Base-by-base conservation (phyloP, 1,140 invertebrate species). In the Leptinotarsa defecta region DNA sequence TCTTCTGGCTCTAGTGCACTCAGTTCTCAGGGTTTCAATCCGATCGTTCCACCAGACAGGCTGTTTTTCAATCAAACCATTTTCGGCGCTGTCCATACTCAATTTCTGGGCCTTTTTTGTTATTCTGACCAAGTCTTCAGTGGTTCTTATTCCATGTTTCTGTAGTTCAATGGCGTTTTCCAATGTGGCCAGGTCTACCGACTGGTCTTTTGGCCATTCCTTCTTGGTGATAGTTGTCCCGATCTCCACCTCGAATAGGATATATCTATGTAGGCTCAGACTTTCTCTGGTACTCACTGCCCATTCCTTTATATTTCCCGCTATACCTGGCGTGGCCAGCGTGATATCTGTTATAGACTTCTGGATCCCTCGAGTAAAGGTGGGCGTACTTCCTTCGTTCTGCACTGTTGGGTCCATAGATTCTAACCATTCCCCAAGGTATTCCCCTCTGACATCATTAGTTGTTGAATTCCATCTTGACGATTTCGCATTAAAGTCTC, bases 401-500 rank as follows among this genome's bases (percentile, higher is more conserved):
- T 20, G 20, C 11, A 22, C n/a, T 17, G 15, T 24, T 11, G 20
- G 17, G n/a, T 71, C 22, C 48, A 71, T n/a, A 17, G 48, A 13
- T 4, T 48, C 15, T 4, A 77, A 17, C 73, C 74, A 72, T 19
- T 77, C 48, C 57, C 17, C 68, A 15, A 74, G 15, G 43, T 75
- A 67, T 64, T 71, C 68, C 17, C 69, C 76, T 24, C 68, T 71
- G n/a, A 1, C 20, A 48, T 75, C 76, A 5, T 48, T 62, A 17
- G 17, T 17, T 15, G 73, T 61, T 34, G 73, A 68, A 17, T 72
- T 72, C 76, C 74, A 77, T 20, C 20, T 34, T 3, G 27, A 34
- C 6, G 69, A 77, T 34, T 75, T 72, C 13, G 70, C 61, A 43
- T 77, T 74, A 3, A 74, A n/a, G 19, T 77, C 73, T 11, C 76